A percentile compares a stretch with the other conserved stretches of the same genome.
Evolutionary conservation across 2,888 invertebrate genomes (phyloP).

Genomic region (Protodeltote pygarga): DNA sequence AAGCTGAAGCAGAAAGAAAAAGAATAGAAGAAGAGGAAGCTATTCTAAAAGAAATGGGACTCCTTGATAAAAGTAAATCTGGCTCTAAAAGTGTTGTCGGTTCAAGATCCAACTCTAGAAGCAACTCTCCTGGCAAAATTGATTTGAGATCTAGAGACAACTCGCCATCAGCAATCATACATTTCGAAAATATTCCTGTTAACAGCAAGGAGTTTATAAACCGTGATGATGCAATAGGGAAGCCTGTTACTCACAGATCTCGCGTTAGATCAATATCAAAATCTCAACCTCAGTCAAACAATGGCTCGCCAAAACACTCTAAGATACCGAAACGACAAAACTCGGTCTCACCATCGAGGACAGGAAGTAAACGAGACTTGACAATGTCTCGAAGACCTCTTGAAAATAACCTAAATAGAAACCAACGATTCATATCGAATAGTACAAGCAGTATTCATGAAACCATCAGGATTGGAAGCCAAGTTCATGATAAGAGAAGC

Average conservation of each 20-base stretch:
- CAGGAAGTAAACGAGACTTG: slow-evolving; percentile 48
- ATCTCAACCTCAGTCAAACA: slow-evolving; percentile 81
- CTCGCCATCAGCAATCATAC: slow-evolving; percentile 76
- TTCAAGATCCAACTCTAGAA: slow-evolving; percentile 68
- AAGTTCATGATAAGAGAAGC: slow-evolving; percentile 73
- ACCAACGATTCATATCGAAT: slow-evolving; percentile 78
- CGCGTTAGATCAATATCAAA: slow-evolving; percentile 72
- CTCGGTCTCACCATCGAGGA: slow-evolving; percentile 78
- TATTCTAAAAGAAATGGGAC: slow-evolving; percentile 80
- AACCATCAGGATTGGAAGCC: slow-evolving; percentile 75
- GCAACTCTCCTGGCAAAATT: slow-evolving; percentile 76
- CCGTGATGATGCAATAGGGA: slow-evolving; percentile 60
- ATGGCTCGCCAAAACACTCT: slow-evolving; percentile 81
- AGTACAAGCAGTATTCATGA: slow-evolving; percentile 84
- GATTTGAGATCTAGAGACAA: slow-evolving; percentile 77
- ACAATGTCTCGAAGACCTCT: slow-evolving; percentile 59
- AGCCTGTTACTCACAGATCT: slow-evolving; percentile 72
- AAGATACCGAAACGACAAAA: slow-evolving; percentile 82
- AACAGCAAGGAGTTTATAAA: slow-evolving; percentile 66
- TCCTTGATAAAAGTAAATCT: slow-evolving; percentile 68
- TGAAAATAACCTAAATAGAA: slow-evolving; percentile 67
- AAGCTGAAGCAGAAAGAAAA: slow-evolving; percentile 77
- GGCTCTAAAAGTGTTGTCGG: slow-evolving; percentile 44
- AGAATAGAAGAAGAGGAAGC: slow-evolving; percentile 81
- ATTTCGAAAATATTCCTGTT: slow-evolving; percentile 65